Conservation (phyloP, 2,888 invertebrate genomes). For the Caenorhabditis sp. region DNA sequence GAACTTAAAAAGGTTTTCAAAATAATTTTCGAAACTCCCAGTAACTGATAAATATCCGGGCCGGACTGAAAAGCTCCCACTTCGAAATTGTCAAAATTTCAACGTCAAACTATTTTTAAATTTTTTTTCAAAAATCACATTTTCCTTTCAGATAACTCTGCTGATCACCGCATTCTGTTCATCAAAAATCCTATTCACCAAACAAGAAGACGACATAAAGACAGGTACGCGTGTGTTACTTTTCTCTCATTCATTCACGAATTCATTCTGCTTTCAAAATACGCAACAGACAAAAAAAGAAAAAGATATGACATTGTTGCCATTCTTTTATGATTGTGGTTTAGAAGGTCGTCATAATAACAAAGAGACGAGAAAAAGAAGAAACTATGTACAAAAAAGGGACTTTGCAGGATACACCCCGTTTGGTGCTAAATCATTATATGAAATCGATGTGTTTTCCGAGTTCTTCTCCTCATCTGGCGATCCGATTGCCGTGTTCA, state of each 20-base stretch:
- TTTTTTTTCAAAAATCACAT: too few relatives aligned
- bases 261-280: background rate
- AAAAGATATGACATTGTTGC: background rate
- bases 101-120: too few relatives aligned
- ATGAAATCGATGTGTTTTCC: constrained; percentile 55
- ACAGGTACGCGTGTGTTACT: constrained; percentile 42
- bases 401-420: constrained; percentile 62
- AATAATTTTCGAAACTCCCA: too few relatives aligned
- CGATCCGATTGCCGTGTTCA: constrained; percentile 57
- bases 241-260: background rate
- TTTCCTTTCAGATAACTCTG: constrained; percentile 55
- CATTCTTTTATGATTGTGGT: constrained; percentile 1
- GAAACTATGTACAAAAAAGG: background rate
- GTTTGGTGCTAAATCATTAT: constrained; percentile 56
- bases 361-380: background rate
- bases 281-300: background rate
- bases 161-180: constrained; percentile 59
- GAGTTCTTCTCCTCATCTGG: constrained; percentile 54
- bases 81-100: too few relatives aligned
- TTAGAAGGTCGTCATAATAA: background rate
- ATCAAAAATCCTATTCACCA: constrained; percentile 61
- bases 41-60: too few relatives aligned
- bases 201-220: constrained; percentile 67
- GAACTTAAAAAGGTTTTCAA: too few relatives aligned
- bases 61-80: too few relatives aligned